phyloP scores from a whole-genome alignment of 2,113 vertebrate species.

The Dipodomys spectabilis region DNA sequence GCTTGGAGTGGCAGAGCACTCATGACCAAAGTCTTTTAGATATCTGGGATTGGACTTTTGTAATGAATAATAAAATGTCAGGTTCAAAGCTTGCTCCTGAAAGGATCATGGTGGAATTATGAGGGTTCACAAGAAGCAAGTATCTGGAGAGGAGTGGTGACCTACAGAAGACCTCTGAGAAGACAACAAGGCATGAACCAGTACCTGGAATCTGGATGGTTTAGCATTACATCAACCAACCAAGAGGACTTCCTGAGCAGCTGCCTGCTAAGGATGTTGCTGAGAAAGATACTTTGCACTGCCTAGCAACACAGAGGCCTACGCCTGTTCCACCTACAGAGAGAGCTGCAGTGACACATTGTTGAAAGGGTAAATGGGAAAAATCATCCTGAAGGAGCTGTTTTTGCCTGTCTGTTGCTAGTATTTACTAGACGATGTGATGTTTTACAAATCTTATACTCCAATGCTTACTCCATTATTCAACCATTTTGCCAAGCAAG shows the following conservation, averaged over 20 bases:
- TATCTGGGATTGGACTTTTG: neutral
- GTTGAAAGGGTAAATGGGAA: neutral
- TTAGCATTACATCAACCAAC: constrained; percentile 25
- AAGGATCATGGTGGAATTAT: neutral
- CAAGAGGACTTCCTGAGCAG: constrained; percentile 47
- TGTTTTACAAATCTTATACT: neutral
- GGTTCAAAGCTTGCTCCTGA: neutral
- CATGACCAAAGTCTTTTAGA: neutral
- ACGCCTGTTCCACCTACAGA: neutral
- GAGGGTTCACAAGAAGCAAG: neutral
- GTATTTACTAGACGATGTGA: neutral
- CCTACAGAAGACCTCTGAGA: constrained; percentile 2
- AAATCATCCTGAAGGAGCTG: neutral
- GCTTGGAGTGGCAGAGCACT: neutral
- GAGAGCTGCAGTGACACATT: neutral
- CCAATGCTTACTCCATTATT: constrained; percentile 26
- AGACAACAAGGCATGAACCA: neutral
- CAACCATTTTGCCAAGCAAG: no score
- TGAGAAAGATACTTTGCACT: constrained; percentile 47
- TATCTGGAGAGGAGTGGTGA: neutral
- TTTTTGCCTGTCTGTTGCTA: neutral
- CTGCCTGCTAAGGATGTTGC: neutral
- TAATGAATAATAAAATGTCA: neutral
- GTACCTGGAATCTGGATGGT: constrained; percentile 9
- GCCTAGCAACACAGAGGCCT: neutral